phyloP scores from a whole-genome alignment of 2,113 vertebrate genomes.

The Dicrurus megarhynchus region DNA sequence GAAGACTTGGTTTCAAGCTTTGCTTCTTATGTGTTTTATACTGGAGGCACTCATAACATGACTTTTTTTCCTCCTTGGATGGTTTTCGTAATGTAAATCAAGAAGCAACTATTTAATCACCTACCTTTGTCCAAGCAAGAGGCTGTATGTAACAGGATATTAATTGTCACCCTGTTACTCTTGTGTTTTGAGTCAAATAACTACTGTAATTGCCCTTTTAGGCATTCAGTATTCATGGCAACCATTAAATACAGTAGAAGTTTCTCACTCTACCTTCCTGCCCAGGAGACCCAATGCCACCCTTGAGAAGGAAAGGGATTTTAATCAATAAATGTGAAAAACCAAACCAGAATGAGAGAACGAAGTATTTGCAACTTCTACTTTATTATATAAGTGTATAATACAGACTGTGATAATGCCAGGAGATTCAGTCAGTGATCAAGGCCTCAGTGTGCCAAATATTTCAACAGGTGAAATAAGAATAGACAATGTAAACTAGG shows the following conservation, averaged over 20 bases:
- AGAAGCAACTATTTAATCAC: background rate
- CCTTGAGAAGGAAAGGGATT: background rate
- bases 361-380: background rate
- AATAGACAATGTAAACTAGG: slow-evolving; percentile 9
- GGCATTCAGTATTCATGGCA: background rate
- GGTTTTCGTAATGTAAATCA: background rate
- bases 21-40: background rate
- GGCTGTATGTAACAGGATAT: background rate
- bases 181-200: background rate
- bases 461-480: background rate
- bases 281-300: background rate
- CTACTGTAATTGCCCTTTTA: background rate
- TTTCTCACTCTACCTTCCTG: background rate
- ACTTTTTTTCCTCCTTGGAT: background rate
- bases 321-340: background rate
- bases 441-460: slow-evolving; percentile 26
- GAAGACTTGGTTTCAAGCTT: background rate
- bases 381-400: background rate
- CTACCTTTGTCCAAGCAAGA: background rate
- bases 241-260: background rate
- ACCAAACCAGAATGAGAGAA: background rate
- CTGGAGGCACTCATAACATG: background rate
- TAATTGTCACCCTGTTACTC: background rate
- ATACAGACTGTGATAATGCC: slow-evolving; percentile 4
- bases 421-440: background rate